Evolutionary conservation across 2,797 vertebrate species (phyloP).

Genomic region (Xenops minutus): DNA sequence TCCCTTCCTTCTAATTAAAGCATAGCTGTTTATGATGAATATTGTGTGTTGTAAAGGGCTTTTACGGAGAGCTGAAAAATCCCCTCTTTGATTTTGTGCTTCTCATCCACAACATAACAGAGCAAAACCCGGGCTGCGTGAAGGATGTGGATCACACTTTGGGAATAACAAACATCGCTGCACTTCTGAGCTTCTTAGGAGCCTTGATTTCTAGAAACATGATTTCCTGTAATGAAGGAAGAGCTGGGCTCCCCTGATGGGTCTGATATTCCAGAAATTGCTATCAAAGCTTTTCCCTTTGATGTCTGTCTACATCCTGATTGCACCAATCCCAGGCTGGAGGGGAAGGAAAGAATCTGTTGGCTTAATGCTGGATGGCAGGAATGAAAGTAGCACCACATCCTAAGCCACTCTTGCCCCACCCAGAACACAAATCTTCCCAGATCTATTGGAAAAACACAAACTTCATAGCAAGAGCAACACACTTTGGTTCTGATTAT

Average conservation of each 20-base stretch:
- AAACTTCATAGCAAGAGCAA: background rate
- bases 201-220: background rate
- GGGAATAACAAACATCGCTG: background rate
- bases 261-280: background rate
- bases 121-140: background rate
- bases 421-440: background rate
- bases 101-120: background rate
- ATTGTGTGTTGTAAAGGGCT: background rate
- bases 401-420: background rate
- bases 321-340: background rate
- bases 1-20: background rate
- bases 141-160: background rate
- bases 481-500: background rate
- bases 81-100: background rate
- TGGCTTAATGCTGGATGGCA: background rate
- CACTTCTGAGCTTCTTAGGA: background rate
- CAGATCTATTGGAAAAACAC: background rate
- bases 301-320: background rate
- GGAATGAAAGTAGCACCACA: background rate
- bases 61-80: background rate
- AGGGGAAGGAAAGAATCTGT: background rate
- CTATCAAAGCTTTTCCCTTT: background rate
- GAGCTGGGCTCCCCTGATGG: background rate
- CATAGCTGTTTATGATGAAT: background rate
- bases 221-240: background rate